Evolutionary conservation across 2,888 invertebrate genomes (phyloP), one percentile per base, ranked within the genome.

Genomic region (Odontomyia ornata): DNA sequence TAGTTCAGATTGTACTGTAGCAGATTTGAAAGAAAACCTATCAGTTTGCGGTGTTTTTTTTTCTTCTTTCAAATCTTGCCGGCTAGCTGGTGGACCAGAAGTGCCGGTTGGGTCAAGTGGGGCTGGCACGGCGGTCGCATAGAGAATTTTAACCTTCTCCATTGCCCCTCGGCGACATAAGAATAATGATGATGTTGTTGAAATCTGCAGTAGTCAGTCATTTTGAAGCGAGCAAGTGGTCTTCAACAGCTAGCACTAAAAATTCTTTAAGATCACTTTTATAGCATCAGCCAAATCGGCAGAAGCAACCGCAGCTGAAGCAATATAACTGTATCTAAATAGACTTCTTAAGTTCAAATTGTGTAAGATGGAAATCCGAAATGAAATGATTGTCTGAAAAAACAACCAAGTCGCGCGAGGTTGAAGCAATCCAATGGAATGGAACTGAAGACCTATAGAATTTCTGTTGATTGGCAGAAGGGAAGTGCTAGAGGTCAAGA

Each of bases 281-380:
- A 73, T 57, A 73, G 73, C 36, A 73, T 23, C 69, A 30, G 46
- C 47, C 3, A 9, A 36, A 36, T 36, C 9, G 36, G 36, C 36
- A 36, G 9, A 36, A 36, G 36, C 9, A 36, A 36, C 5, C 3
- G 36, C 5, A 36, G 36, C 36, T 36, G 36, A 36, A 36, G 36
- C 36, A 46, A 69, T 25, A 25, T 73, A 73, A 73, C 73, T 73
- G 73, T 73, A 73, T 73, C 73, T 57, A 73, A 73, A 73, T 60
- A 73, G 73, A 73, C 36, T 57, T 73, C 30, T 69, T 15, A 52
- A 23, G 25, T 25, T 60, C 21, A 25, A 11, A 23, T 21, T 25
- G 13, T 25, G 23, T 60, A 21, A 60, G 25, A 60, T 60, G 60
- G 15, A 60, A 60, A 60, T 11, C 25, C 60, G 5, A 60, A 25